A percentile compares a stretch with the other conserved stretches of the same genome.
phyloP scores from a whole-genome alignment of 2,797 vertebrate genomes.

The Octomys mimax region DNA sequence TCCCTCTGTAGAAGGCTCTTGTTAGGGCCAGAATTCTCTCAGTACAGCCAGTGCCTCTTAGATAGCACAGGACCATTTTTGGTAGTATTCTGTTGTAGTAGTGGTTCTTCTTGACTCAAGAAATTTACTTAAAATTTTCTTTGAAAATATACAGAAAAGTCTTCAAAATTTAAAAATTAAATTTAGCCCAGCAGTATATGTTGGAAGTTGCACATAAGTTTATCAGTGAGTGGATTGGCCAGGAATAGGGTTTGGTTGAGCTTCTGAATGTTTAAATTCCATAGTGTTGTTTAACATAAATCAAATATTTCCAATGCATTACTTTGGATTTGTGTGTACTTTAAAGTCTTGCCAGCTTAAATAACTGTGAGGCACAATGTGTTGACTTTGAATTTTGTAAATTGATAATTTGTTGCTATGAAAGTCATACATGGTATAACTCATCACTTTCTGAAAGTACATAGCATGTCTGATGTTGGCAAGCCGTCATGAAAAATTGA shows the following conservation, averaged over 20 bases:
- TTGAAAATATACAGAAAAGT: conserved; percentile 72
- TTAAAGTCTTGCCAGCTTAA: conserved; percentile 80
- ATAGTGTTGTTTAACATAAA: conserved; percentile 74
- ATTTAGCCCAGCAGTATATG: conserved; percentile 68
- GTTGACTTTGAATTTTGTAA: conserved; percentile 76
- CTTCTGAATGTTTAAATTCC: conserved; percentile 72
- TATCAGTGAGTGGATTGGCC: conserved; percentile 63
- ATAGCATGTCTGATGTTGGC: conserved; percentile 63
- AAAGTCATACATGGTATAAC: conserved; percentile 61
- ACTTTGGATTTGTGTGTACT: conserved; percentile 77
- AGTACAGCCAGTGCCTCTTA: conserved; percentile 81
- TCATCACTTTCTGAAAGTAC: conserved; percentile 69
- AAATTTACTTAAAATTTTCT: conserved; percentile 83
- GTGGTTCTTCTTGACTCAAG: conserved; percentile 85
- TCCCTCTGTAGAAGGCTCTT: conserved; percentile 81
- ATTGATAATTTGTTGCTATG: conserved; percentile 68
- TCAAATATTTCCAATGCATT: conserved; percentile 77
- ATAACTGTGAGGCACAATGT: conserved; percentile 73
- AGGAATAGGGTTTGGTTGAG: conserved; percentile 71
- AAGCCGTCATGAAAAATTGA: conserved; percentile 57
- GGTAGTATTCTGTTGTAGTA: conserved; percentile 80
- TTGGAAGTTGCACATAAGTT: conserved; percentile 76
- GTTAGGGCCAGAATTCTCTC: conserved; percentile 83
- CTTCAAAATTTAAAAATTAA: conserved; percentile 76
- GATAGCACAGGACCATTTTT: conserved; percentile 73